Percentiles rank a stretch among this genome's conserved stretches.
Evolutionary conservation across 1,140 invertebrate genomes (phyloP).

Genomic region (Neodiprion virginianus): DNA sequence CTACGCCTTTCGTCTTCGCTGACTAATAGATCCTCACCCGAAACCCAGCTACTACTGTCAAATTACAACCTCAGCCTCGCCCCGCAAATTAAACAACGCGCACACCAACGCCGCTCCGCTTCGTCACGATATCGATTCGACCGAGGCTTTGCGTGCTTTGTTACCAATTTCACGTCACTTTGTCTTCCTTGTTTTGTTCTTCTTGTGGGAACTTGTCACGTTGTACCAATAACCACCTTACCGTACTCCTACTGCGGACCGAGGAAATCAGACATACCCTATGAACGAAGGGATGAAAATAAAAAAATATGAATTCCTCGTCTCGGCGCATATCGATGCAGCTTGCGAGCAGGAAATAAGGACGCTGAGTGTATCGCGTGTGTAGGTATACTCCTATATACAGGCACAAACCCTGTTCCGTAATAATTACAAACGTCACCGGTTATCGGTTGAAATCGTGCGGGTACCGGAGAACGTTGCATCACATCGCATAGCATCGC

Average conservation of each 20-base stretch:
- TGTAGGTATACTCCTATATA: too few species aligned
- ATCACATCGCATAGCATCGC: not conserved
- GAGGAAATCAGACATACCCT: too few species aligned
- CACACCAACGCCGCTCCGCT: not conserved
- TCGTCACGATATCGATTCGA: not conserved
- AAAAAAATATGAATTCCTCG: too few species aligned
- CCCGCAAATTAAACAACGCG: not conserved
- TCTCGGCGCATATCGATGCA: not conserved
- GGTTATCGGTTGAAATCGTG: slow-evolving; percentile 60
- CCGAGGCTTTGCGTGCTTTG: too few species aligned
- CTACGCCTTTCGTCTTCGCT: not conserved
- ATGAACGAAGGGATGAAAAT: too few species aligned
- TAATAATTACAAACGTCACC: slow-evolving; percentile 48
- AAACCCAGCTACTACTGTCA: not conserved
- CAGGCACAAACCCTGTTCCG: not conserved
- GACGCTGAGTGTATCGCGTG: too few species aligned
- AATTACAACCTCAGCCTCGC: not conserved
- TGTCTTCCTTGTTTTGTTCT: too few species aligned
- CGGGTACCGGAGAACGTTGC: slow-evolving; percentile 47
- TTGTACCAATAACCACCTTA: too few species aligned
- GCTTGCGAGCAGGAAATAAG: not conserved
- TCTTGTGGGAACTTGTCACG: too few species aligned
- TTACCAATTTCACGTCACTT: too few species aligned
- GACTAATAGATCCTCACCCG: not conserved
- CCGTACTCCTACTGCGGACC: too few species aligned